Conservation (phyloP, 2,888 invertebrate genomes). For the Plagodis pulveraria region DNA sequence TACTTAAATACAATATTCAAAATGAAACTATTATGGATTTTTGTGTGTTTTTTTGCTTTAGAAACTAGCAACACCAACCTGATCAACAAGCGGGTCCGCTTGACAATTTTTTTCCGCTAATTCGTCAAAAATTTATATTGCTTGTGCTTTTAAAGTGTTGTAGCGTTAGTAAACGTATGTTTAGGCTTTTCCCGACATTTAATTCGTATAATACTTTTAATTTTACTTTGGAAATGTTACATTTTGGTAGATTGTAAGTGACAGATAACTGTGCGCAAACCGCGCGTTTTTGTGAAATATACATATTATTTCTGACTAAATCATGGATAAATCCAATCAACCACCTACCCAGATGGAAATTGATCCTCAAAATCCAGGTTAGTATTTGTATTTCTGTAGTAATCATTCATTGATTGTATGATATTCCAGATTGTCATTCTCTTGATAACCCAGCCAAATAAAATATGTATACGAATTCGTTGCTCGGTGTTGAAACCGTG, state of each 20-base stretch:
- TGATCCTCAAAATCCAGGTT: conserved; percentile 56
- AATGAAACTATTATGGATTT: no score
- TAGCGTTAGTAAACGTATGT: not conserved
- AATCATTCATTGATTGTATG: conserved; percentile 30
- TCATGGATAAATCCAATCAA: conserved; percentile 63
- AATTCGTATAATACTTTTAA: conserved; percentile 15
- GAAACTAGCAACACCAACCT: conserved; percentile 59
- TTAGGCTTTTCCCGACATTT: not conserved
- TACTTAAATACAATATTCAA: no score
- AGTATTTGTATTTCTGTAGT: conserved; percentile 37
- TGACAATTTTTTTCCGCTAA: conserved; percentile 43
- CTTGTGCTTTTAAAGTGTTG: conserved; percentile 6
- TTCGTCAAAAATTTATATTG: conserved; percentile 35
- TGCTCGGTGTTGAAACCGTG: no score
- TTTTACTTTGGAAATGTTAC: conserved; percentile 51
- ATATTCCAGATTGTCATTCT: conserved; percentile 45
- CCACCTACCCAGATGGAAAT: conserved; percentile 50
- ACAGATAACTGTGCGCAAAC: conserved; percentile 71
- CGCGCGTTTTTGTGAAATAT: conserved; percentile 62
- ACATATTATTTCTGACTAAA: conserved; percentile 39
- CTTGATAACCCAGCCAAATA: conserved; percentile 53
- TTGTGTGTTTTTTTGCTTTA: no score
- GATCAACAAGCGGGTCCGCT: conserved; percentile 75
- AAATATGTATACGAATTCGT: not conserved
- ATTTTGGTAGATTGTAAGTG: conserved; percentile 56